Conservation (phyloP, 1,140 invertebrate genomes). For the Drosophila sproati region DNA sequence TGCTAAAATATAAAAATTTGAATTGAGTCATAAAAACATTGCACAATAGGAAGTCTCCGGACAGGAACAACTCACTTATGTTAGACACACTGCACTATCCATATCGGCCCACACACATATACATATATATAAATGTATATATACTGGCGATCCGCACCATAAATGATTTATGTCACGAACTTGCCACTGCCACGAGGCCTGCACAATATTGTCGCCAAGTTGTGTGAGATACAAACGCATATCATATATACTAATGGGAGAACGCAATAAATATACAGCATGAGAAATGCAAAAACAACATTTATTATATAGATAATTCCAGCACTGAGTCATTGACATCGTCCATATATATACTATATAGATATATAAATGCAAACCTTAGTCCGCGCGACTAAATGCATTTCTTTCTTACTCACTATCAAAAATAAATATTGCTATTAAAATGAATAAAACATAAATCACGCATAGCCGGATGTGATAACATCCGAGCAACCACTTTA, state of each 20-base stretch:
- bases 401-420: constrained; percentile 28
- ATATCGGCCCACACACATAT: constrained; percentile 63
- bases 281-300: constrained; percentile 40
- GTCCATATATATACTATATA: background rate
- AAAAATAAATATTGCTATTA: background rate
- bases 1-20: constrained; percentile 54
- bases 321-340: constrained; percentile 69
- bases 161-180: constrained; percentile 73
- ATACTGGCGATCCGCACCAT: constrained; percentile 38
- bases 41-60: constrained; percentile 50
- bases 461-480: constrained; percentile 35
- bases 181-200: constrained; percentile 43
- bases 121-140: constrained; percentile 7
- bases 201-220: constrained; percentile 9
- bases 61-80: constrained; percentile 44
- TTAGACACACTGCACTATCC: constrained; percentile 36
- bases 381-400: constrained; percentile 29
- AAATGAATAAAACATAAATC: constrained; percentile 12
- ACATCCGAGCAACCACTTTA: constrained; percentile 7
- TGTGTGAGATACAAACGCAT: constrained; percentile 49
- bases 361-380: constrained; percentile 62
- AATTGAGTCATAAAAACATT: constrained; percentile 75
- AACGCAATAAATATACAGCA: constrained; percentile 28
- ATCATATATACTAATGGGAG: constrained; percentile 19
- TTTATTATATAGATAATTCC: constrained; percentile 44